Percentiles rank a stretch among this genome's conserved stretches.
Evolutionary conservation across 2,888 invertebrate genomes (phyloP).

Genomic region (Chaetoderma sp.): DNA sequence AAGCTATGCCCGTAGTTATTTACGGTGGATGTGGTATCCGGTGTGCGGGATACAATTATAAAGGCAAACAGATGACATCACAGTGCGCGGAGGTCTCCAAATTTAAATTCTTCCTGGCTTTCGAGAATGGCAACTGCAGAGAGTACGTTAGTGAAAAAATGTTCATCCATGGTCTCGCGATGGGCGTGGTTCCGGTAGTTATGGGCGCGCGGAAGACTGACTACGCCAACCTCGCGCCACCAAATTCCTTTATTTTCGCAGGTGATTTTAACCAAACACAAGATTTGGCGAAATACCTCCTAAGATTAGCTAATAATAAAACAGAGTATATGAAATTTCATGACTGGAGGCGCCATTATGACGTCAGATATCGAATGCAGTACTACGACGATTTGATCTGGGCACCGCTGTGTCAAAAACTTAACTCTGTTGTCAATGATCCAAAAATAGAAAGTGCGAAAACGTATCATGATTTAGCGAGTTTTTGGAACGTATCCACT

Average conservation of each 20-base stretch:
- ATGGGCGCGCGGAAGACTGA: neutral
- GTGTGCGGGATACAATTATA: neutral
- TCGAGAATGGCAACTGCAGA: slow-evolving; percentile 1
- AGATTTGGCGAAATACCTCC: neutral
- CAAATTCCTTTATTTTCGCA: neutral
- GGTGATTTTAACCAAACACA: neutral
- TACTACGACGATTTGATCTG: neutral
- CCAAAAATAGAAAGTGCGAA: no score
- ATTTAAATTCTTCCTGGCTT: neutral
- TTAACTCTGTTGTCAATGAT: no score
- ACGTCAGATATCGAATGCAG: neutral
- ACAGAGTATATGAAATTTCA: neutral
- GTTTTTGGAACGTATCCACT: no score
- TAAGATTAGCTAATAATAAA: neutral
- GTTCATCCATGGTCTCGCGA: neutral
- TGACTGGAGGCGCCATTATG: neutral
- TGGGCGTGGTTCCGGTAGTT: neutral
- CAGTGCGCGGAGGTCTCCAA: neutral
- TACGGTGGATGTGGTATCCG: neutral
- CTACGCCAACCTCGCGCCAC: neutral
- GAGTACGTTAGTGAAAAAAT: neutral
- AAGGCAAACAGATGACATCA: no score
- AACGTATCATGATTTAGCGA: no score
- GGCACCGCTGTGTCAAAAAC: no score
- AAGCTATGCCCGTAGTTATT: neutral